Base-by-base conservation (phyloP, 2,888 invertebrate species). In the Pomacea canaliculata region DNA sequence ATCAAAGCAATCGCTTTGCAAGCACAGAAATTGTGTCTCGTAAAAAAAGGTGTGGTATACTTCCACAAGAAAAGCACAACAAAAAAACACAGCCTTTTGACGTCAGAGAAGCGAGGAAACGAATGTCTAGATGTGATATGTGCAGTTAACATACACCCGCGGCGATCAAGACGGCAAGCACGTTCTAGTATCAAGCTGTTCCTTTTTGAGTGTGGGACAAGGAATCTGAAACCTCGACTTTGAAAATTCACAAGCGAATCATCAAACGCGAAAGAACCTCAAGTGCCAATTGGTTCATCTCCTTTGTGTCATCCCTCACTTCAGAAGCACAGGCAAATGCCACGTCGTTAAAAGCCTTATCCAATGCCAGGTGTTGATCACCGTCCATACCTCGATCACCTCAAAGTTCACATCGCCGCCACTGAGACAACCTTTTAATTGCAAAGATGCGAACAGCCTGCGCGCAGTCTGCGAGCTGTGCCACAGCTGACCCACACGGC, bases 371-470 rank as follows among this genome's bases (percentile, higher is more conserved):
- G 23, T 51, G 23, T 70, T 59, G 56, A 51, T 13, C 16, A 60
- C 27, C 37, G n/a, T 70, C 27, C 60, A 70, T 13, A 70, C 70
- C 19, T 49, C 70, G 18, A 70, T 60, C 70, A 70, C 37, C 60
- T 70, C 16, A 70, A 70, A 59, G 59, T 51, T 10, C 70, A 70
- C 37, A 59, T 70, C 56, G 60, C 4, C 70, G 23, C 70, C 60
- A 16, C 70, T 16, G 23, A 23, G 59, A 56, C 46, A 49, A 23
- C 70, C 70, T 12, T 70, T 16, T 37, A 48, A 70, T 37, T 70
- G 70, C 56, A 51, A 70, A 60, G 56, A 70, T 70, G 70, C 23
- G 70, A 60, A 7, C 27, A 56, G 56, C 27, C 23, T 70, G 70
- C 56, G n/a, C 70, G 8, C 70, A 70, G 18, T 70, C 70, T 9